phyloP scores from a whole-genome alignment of 2,113 vertebrate genomes.

The Indri indri region DNA sequence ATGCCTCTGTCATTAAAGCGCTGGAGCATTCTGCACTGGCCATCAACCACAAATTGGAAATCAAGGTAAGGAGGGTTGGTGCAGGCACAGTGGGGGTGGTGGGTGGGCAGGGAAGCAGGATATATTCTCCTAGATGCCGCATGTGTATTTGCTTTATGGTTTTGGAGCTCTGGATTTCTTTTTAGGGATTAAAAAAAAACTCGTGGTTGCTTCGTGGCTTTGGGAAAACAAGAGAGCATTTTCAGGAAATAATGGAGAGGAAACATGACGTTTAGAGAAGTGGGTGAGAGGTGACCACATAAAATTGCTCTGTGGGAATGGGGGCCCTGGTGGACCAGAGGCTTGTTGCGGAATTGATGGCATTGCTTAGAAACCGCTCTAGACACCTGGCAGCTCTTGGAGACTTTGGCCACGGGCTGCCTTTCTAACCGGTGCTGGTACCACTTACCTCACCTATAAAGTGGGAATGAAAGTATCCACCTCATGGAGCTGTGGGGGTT shows the following conservation, averaged over 20 bases:
- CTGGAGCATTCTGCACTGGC: conserved; percentile 96
- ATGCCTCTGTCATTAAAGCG: conserved; percentile 97
- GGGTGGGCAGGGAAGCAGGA: background rate
- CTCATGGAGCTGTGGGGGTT: background rate
- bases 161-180: background rate
- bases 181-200: background rate
- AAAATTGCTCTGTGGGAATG: background rate
- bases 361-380: background rate
- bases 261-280: background rate
- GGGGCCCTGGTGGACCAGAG: background rate
- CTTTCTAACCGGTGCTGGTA: background rate
- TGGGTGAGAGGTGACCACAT: background rate
- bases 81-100: background rate
- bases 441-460: too few relatives aligned
- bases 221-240: background rate
- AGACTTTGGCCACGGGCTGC: background rate
- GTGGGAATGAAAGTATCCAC: background rate
- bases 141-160: background rate
- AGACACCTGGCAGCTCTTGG: background rate
- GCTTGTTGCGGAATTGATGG: too few relatives aligned
- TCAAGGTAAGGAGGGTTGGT: conserved; percentile 87
- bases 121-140: background rate
- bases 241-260: background rate
- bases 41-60: conserved; percentile 96
- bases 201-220: background rate